A percentile compares a stretch with the other conserved stretches of the same genome.
phyloP scores from a whole-genome alignment of 2,797 vertebrate genomes.

The Hipposideros larvatus region DNA sequence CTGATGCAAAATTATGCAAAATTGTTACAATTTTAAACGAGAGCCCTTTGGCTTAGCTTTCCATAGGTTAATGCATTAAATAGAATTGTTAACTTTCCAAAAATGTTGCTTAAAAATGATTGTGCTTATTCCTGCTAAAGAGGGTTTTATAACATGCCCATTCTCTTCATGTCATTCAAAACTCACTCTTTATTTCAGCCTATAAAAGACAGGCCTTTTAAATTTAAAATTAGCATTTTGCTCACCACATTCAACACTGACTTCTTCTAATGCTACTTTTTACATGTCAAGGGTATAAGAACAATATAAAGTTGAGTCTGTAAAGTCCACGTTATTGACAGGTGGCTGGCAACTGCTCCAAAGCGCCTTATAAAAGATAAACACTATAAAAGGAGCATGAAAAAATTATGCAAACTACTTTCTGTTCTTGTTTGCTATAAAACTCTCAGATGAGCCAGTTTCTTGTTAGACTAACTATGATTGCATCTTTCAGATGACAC shows the following conservation, averaged over 20 bases:
- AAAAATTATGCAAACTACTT: conserved; percentile 80
- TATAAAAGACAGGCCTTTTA: conserved; percentile 43
- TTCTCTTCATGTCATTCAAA: conserved; percentile 43
- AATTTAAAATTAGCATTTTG: conserved; percentile 60
- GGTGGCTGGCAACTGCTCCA: conserved; percentile 74
- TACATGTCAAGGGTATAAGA: conserved; percentile 70
- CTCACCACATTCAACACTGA: not conserved
- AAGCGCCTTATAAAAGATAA: conserved; percentile 76
- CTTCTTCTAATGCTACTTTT: conserved; percentile 40
- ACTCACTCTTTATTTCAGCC: conserved; percentile 19
- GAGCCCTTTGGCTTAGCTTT: conserved; percentile 44
- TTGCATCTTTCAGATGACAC: conserved; percentile 53
- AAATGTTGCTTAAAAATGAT: conserved; percentile 60
- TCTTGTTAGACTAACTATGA: conserved; percentile 70
- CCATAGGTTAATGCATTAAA: not conserved
- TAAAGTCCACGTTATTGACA: conserved; percentile 78
- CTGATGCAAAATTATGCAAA: conserved; percentile 49
- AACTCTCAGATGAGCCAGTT: conserved; percentile 67
- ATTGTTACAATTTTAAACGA: conserved; percentile 39
- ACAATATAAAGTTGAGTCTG: conserved; percentile 66
- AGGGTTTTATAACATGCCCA: conserved; percentile 38
- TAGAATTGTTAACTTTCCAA: conserved; percentile 35
- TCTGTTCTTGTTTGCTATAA: conserved; percentile 72
- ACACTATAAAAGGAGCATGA: conserved; percentile 72
- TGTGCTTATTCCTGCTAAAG: conserved; percentile 24